Evolutionary conservation across 2,113 vertebrate species (phyloP).

Genomic region (Perca schrenkii): DNA sequence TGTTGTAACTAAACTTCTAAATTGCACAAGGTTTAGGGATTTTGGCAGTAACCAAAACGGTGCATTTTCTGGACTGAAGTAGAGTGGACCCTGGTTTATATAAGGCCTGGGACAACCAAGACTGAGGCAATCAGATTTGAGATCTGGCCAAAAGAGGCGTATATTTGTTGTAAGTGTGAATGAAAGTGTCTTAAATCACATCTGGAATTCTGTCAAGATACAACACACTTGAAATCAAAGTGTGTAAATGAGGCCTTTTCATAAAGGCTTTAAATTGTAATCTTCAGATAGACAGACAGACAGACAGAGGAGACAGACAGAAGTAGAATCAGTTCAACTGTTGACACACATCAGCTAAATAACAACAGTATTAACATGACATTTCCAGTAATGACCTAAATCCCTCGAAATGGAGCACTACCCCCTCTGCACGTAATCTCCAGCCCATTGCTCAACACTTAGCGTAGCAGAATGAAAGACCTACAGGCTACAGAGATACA

Average conservation of each 20-base stretch:
- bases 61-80: neutral
- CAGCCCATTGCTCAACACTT: conserved; percentile 13
- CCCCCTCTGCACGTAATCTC: conserved; percentile 49
- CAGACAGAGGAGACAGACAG: neutral
- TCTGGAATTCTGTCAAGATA: neutral
- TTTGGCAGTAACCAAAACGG: neutral
- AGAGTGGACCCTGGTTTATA: neutral
- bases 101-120: neutral
- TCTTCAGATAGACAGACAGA: neutral
- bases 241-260: neutral
- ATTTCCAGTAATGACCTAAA: conserved; percentile 59
- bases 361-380: conserved; percentile 56
- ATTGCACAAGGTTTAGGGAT: neutral
- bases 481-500: neutral
- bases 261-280: conserved; percentile 1
- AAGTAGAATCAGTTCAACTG: conserved; percentile 14
- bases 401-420: conserved; percentile 49
- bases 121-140: neutral
- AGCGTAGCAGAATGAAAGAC: conserved; percentile 10
- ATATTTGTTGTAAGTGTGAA: neutral
- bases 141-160: neutral
- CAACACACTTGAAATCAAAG: neutral
- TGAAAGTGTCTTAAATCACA: neutral
- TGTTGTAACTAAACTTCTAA: neutral
- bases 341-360: conserved; percentile 48